These are phyloP conservation scores for Caenorhabditis latens DNA, from an alignment of 1,140 invertebrate genomes.

Conservation along the genomic window DNA sequence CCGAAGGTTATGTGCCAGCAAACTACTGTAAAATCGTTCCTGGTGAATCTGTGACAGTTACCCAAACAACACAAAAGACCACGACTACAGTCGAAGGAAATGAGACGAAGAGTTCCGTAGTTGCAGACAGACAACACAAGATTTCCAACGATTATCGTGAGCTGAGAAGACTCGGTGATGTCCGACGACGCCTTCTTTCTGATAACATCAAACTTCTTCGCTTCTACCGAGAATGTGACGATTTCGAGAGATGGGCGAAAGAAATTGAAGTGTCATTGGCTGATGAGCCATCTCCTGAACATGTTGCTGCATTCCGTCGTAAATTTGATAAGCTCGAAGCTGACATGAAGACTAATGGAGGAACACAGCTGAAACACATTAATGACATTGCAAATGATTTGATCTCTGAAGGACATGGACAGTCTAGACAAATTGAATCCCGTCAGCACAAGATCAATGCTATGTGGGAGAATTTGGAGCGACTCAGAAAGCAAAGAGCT, in stretches of 20 bases:
- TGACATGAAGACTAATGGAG: conserved; percentile 83
- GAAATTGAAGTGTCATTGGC: conserved; percentile 91
- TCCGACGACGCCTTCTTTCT: conserved; percentile 86
- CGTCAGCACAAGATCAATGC: conserved; percentile 85
- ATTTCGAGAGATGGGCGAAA: conserved; percentile 96
- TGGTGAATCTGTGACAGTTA: conserved; percentile 85
- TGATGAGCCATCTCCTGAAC: conserved; percentile 87
- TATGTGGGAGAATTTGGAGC: conserved; percentile 87
- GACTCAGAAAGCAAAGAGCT: conserved; percentile 89
- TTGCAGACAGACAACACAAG: conserved; percentile 85
- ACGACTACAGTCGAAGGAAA: conserved; percentile 70
- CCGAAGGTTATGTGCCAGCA: conserved; percentile 94
- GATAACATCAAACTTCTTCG: conserved; percentile 92
- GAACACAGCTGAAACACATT: conserved; percentile 89
- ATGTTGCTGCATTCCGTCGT: conserved; percentile 84
- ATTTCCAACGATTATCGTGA: conserved; percentile 87
- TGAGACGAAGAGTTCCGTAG: conserved; percentile 79
- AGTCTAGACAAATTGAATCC: conserved; percentile 87
- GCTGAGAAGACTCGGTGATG: conserved; percentile 85
- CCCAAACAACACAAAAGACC: conserved; percentile 71
- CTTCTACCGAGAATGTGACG: conserved; percentile 96
- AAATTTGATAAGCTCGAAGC: conserved; percentile 61
- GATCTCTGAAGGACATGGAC: conserved; percentile 87
- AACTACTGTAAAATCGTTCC: conserved; percentile 94
- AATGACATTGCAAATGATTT: conserved; percentile 90